phyloP scores from a whole-genome alignment of 2,113 vertebrate genomes.

The Candoia aspera region DNA sequence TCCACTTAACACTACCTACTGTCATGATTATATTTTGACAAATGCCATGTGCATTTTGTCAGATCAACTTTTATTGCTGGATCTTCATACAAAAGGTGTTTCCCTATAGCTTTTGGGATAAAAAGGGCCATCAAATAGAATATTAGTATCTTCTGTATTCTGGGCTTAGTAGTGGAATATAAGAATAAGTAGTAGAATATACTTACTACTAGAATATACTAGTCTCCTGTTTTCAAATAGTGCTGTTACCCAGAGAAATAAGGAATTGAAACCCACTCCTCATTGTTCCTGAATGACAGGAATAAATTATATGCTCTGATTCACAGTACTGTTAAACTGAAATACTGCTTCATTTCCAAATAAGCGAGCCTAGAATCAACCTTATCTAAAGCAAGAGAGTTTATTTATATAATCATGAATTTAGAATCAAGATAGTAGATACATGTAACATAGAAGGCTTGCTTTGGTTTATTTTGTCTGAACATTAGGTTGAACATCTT shows the following conservation, averaged over 20 bases:
- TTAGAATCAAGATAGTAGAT: background rate
- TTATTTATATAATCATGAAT: background rate
- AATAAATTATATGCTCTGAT: background rate
- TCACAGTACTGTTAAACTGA: background rate
- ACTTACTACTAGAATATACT: no score
- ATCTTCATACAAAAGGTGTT: background rate
- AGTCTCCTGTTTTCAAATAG: background rate
- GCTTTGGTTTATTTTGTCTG: background rate
- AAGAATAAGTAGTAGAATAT: background rate
- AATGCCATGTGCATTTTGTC: background rate
- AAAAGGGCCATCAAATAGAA: background rate
- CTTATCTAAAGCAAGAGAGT: background rate
- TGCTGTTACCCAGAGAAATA: background rate
- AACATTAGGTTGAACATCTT: background rate
- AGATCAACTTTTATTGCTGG: slow-evolving; percentile 1
- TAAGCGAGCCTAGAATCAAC: background rate
- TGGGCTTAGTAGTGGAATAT: background rate
- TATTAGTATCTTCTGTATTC: background rate
- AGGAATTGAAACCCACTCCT: slow-evolving; percentile 3
- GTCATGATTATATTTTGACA: slow-evolving; percentile 12
- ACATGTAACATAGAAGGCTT: background rate
- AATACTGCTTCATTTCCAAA: background rate
- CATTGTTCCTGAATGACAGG: background rate
- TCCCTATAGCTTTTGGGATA: background rate
- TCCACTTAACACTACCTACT: background rate